These are phyloP conservation scores for Craterocephalus amniculus DNA, from an alignment of 2,797 vertebrate genomes.

Conservation along the genomic window DNA sequence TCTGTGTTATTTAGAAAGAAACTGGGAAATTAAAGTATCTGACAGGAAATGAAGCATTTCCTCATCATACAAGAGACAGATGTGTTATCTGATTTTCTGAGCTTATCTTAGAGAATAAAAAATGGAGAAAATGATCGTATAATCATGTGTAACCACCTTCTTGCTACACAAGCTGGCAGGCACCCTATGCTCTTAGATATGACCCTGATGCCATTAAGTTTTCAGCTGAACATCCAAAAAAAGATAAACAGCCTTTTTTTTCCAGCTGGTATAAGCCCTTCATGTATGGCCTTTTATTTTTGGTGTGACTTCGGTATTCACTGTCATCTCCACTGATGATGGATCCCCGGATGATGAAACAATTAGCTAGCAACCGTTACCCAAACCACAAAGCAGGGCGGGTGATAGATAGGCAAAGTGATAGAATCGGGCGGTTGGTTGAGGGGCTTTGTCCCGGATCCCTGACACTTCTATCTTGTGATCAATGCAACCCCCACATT, in stretches of 20 bases:
- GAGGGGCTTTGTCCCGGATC: slow-evolving; percentile 72
- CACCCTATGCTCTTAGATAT: neutral
- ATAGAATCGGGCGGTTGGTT: slow-evolving; percentile 74
- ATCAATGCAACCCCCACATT: slow-evolving; percentile 60
- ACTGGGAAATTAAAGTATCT: slow-evolving; percentile 51
- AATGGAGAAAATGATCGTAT: neutral
- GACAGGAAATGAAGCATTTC: slow-evolving; percentile 55
- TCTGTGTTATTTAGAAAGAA: slow-evolving; percentile 43
- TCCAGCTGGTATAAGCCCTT: slow-evolving; percentile 27
- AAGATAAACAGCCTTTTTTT: slow-evolving; percentile 10
- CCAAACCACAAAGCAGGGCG: slow-evolving; percentile 81
- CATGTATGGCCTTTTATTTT: slow-evolving; percentile 38
- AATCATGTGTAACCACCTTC: slow-evolving; percentile 51
- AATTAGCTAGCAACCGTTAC: slow-evolving; percentile 86
- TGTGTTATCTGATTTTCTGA: neutral
- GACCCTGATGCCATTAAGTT: slow-evolving; percentile 18
- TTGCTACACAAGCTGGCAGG: slow-evolving; percentile 46
- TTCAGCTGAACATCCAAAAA: slow-evolving; percentile 11
- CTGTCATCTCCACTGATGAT: slow-evolving; percentile 78
- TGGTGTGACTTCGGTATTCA: slow-evolving; percentile 80
- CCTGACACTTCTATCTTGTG: slow-evolving; percentile 74
- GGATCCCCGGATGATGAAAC: slow-evolving; percentile 89
- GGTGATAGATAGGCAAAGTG: slow-evolving; percentile 80
- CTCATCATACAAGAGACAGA: slow-evolving; percentile 33
- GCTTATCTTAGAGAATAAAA: neutral